These are phyloP conservation scores for Ostrea edulis DNA, from an alignment of 1,140 invertebrate genomes.

Conservation along the genomic window DNA sequence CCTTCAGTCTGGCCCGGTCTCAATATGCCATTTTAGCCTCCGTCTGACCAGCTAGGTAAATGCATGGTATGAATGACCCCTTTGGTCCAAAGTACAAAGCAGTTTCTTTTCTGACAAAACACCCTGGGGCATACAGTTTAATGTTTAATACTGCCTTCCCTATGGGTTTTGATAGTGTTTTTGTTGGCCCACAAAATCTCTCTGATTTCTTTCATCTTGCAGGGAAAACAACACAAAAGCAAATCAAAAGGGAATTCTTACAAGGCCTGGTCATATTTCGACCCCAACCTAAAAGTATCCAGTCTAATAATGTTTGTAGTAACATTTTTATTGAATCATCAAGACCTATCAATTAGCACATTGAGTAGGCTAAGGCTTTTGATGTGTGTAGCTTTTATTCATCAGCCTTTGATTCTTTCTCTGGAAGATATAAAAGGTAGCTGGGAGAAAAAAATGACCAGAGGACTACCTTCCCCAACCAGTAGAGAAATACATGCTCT, in stretches of 20 bases:
- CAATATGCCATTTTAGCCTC: neutral
- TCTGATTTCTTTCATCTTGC: constrained; percentile 31
- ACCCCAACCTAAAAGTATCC: constrained; percentile 17
- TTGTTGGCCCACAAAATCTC: constrained; percentile 29
- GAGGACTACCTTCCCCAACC: neutral
- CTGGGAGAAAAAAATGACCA: constrained; percentile 10
- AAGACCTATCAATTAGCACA: constrained; percentile 28
- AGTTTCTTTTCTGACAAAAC: constrained; percentile 20
- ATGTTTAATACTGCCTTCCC: constrained; percentile 22
- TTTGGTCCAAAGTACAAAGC: constrained; percentile 21
- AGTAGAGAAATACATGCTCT: constrained; percentile 4
- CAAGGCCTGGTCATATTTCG: constrained; percentile 15
- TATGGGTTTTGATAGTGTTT: constrained; percentile 33
- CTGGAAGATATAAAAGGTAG: constrained; percentile 5
- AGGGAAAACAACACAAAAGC: constrained; percentile 31
- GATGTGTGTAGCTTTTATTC: constrained; percentile 31
- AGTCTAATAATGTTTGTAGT: constrained; percentile 31
- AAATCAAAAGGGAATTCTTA: constrained; percentile 36
- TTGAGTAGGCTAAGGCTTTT: constrained; percentile 19
- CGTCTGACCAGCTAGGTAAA: constrained; percentile 14
- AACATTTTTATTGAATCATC: constrained; percentile 37
- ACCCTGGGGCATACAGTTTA: constrained; percentile 27
- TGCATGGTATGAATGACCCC: constrained; percentile 7
- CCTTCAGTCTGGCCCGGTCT: neutral
- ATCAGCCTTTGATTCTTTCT: constrained; percentile 1